phyloP scores from a whole-genome alignment of 2,113 vertebrate genomes.

The Cheilinus undulatus region DNA sequence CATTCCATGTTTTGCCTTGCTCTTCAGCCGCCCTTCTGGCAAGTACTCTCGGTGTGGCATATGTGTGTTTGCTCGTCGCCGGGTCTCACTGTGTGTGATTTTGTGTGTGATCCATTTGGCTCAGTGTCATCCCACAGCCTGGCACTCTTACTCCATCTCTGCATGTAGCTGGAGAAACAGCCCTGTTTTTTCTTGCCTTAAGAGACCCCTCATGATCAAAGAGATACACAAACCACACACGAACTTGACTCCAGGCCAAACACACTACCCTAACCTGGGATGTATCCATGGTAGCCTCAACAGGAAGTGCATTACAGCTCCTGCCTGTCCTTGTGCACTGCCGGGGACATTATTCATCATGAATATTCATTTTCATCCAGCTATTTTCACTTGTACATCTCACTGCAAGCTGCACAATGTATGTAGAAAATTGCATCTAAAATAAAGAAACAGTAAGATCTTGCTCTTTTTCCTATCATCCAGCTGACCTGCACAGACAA shows the following conservation, averaged over 20 bases:
- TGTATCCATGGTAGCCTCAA: slow-evolving; percentile 62
- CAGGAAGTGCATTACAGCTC: slow-evolving; percentile 58
- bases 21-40: slow-evolving; percentile 35
- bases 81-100: slow-evolving; percentile 58
- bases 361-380: not conserved
- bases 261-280: slow-evolving; percentile 31
- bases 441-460: too few species aligned
- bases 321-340: slow-evolving; percentile 34
- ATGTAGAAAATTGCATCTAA: too few species aligned
- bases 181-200: slow-evolving; percentile 61
- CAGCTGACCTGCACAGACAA: too few species aligned
- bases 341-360: slow-evolving; percentile 20
- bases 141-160: slow-evolving; percentile 45
- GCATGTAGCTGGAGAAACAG: slow-evolving; percentile 34
- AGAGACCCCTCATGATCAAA: slow-evolving; percentile 56
- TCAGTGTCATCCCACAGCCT: slow-evolving; percentile 42
- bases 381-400: too few species aligned
- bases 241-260: slow-evolving; percentile 3
- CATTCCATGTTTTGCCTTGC: slow-evolving; percentile 42
- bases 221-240: slow-evolving; percentile 23
- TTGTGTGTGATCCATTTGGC: slow-evolving; percentile 69
- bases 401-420: not conserved
- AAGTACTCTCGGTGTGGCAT: slow-evolving; percentile 42
- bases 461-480: too few species aligned
- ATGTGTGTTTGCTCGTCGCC: slow-evolving; percentile 56